These are phyloP conservation scores for Acromyrmex charruanus DNA, from an alignment of 1,140 invertebrate genomes.

Conservation along the genomic window DNA sequence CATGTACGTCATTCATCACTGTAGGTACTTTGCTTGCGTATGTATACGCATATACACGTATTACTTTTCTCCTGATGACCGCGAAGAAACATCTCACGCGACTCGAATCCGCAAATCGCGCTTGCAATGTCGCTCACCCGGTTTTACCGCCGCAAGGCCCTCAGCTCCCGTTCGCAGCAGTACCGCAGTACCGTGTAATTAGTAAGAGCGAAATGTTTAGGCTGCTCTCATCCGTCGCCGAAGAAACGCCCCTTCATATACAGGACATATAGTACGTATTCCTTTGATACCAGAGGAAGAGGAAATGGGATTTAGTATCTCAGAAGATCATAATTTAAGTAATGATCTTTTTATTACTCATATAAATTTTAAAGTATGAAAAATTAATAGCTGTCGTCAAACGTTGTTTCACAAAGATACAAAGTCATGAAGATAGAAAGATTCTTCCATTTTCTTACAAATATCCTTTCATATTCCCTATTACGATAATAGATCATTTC, in stretches of 20 bases:
- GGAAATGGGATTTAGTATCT: conserved; percentile 20
- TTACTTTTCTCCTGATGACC: conserved; percentile 23
- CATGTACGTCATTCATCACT: conserved; percentile 25
- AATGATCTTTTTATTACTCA: neutral
- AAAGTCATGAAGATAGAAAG: neutral
- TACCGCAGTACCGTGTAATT: conserved; percentile 70
- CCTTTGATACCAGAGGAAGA: neutral
- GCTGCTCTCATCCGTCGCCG: conserved; percentile 48
- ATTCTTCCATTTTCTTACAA: too few relatives aligned
- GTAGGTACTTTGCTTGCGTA: neutral
- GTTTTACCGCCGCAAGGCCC: conserved; percentile 65
- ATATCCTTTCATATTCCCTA: too few relatives aligned
- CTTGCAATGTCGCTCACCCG: conserved; percentile 69
- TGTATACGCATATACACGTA: neutral
- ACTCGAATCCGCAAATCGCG: conserved; percentile 63
- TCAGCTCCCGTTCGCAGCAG: conserved; percentile 69
- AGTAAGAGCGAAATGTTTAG: conserved; percentile 76
- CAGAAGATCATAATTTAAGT: neutral
- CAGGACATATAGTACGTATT: conserved; percentile 9
- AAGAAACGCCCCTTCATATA: conserved; percentile 41
- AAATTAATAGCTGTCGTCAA: neutral
- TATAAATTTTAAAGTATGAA: neutral
- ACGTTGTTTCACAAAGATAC: neutral
- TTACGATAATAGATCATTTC: neutral
- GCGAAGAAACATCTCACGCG: conserved; percentile 64